A percentile compares a stretch with the other conserved stretches of the same genome.
Conservation (phyloP, 2,888 invertebrate genomes). For the Parnassius orleans region DNA sequence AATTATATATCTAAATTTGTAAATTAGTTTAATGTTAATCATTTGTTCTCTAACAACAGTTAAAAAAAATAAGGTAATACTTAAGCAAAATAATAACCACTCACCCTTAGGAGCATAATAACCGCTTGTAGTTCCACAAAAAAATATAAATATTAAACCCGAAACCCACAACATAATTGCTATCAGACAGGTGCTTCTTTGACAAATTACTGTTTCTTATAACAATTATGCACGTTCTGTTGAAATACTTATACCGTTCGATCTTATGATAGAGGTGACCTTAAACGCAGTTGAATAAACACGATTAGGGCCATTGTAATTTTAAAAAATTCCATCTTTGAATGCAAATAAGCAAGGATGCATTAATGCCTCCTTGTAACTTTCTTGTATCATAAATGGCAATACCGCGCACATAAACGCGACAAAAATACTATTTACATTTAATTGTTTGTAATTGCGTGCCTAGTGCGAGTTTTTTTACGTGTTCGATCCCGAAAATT, state of each 20-base stretch:
- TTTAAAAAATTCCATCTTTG: constrained; percentile 73
- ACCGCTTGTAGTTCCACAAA: constrained; percentile 41
- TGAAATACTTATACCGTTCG: constrained; percentile 1
- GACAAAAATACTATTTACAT: too few species aligned
- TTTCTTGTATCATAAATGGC: too few species aligned
- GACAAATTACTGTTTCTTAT: too few species aligned
- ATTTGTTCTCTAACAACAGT: neutral
- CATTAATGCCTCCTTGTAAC: constrained; percentile 15
- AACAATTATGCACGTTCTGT: constrained; percentile 10
- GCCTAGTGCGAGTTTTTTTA: too few species aligned
- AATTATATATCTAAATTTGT: too few species aligned
- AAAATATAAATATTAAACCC: constrained; percentile 37
- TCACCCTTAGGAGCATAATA: constrained; percentile 62
- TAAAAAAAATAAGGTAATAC: neutral
- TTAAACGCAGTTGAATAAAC: constrained; percentile 47
- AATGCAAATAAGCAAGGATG: constrained; percentile 45
- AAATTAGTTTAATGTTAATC: too few species aligned
- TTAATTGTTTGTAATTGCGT: too few species aligned
- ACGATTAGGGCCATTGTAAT: constrained; percentile 46
- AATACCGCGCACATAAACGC: too few species aligned
- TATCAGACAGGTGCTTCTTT: too few species aligned
- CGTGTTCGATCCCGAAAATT: too few species aligned
- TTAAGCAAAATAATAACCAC: constrained; percentile 23
- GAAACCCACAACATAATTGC: constrained; percentile 33
- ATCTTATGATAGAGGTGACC: constrained; percentile 40